Conservation (phyloP, 2,888 invertebrate genomes). For the Antheraea yamamai region DNA sequence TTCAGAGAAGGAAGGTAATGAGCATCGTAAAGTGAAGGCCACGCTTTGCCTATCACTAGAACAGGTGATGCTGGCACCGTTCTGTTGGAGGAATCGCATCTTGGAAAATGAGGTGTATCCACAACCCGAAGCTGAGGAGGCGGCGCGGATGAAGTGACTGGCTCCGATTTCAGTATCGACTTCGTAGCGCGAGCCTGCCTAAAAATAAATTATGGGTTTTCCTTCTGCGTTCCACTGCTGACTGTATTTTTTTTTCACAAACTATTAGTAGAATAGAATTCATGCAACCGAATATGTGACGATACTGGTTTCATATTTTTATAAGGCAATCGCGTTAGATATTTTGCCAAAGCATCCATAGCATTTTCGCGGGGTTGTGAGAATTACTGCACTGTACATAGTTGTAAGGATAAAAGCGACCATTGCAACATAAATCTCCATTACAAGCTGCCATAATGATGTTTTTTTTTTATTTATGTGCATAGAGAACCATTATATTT, state of each 20-base stretch:
- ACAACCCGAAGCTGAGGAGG: slow-evolving; percentile 87
- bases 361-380: too few species aligned
- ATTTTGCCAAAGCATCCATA: neutral
- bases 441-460: too few species aligned
- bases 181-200: slow-evolving; percentile 94
- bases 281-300: neutral
- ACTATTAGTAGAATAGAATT: neutral
- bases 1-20: slow-evolving; percentile 44
- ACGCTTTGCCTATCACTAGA: slow-evolving; percentile 89
- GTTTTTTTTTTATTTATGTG: too few species aligned
- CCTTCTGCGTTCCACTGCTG: neutral
- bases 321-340: neutral
- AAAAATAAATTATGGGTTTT: slow-evolving; percentile 37
- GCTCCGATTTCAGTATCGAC: slow-evolving; percentile 87
- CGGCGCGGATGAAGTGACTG: slow-evolving; percentile 88
- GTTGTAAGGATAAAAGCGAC: too few species aligned
- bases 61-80: slow-evolving; percentile 86
- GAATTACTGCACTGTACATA: too few species aligned
- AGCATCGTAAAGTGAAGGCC: slow-evolving; percentile 85
- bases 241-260: neutral
- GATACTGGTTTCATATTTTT: neutral
- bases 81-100: slow-evolving; percentile 87
- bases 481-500: too few species aligned
- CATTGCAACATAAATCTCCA: too few species aligned
- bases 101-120: slow-evolving; percentile 86